Evolutionary conservation across 2,113 vertebrate genomes (phyloP).

Genomic region (Sebastes schlegelii): DNA sequence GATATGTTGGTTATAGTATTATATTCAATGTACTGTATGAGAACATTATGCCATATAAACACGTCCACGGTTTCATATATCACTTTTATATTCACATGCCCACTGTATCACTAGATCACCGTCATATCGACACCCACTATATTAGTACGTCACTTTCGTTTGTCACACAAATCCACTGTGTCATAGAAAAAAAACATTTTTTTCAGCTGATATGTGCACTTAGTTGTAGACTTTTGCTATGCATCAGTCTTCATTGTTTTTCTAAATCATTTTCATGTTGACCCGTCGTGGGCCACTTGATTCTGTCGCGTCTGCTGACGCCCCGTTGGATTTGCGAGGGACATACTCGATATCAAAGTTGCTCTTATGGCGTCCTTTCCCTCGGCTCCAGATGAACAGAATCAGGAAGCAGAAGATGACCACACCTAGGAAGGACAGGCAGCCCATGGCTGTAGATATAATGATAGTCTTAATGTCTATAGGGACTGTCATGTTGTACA

Average conservation of each 20-base stretch:
- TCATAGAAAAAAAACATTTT: slow-evolving; percentile 56
- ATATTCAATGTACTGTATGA: slow-evolving; percentile 80
- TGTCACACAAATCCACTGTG: slow-evolving; percentile 80
- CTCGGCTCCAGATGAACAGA: slow-evolving; percentile 97
- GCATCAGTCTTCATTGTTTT: slow-evolving; percentile 47
- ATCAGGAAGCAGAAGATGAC: slow-evolving; percentile 98
- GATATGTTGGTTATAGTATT: slow-evolving; percentile 82
- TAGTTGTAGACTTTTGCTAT: slow-evolving; percentile 22
- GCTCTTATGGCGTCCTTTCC: slow-evolving; percentile 97
- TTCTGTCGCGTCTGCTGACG: slow-evolving; percentile 85
- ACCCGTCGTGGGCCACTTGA: slow-evolving; percentile 94
- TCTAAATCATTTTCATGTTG: slow-evolving; percentile 99
- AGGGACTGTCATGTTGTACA: slow-evolving; percentile 94
- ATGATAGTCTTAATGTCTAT: slow-evolving; percentile 99
- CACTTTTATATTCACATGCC: slow-evolving; percentile 82
- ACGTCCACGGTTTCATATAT: slow-evolving; percentile 80
- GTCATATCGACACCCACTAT: slow-evolving; percentile 80
- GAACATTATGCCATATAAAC: slow-evolving; percentile 82
- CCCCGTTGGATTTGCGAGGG: slow-evolving; percentile 93
- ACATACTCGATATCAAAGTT: slow-evolving; percentile 98
- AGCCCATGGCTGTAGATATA: slow-evolving; percentile 98
- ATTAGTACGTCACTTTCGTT: slow-evolving; percentile 75
- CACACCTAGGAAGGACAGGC: slow-evolving; percentile 97
- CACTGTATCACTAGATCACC: slow-evolving; percentile 78
- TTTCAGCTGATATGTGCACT: slow-evolving; percentile 67